Conservation (phyloP, 2,113 vertebrate species). For the Notechis scutatus region DNA sequence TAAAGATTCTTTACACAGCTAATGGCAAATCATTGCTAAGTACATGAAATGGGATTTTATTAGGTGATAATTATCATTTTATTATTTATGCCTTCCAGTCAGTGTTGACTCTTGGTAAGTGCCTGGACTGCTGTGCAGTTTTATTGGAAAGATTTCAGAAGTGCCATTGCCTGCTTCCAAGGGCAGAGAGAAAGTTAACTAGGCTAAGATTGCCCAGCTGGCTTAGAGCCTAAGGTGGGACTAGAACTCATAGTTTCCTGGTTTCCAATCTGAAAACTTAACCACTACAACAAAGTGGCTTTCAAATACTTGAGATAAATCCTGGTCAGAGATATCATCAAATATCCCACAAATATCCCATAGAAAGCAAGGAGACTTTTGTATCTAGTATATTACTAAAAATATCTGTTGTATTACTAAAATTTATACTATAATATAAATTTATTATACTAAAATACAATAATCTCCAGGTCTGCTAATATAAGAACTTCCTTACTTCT, state of each 20-base stretch:
- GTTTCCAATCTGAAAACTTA: background rate
- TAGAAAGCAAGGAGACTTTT: constrained; percentile 15
- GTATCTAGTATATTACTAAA: background rate
- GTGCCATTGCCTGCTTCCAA: background rate
- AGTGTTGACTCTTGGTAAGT: background rate
- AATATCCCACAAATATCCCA: background rate
- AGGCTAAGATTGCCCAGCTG: background rate
- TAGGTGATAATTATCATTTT: constrained; percentile 3
- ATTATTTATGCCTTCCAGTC: background rate
- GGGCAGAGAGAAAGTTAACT: background rate
- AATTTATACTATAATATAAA: background rate
- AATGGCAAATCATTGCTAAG: constrained; percentile 1
- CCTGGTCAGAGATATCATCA: background rate
- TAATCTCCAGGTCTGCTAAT: background rate
- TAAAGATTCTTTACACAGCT: constrained; percentile 30
- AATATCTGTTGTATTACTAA: background rate
- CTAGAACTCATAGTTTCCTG: background rate
- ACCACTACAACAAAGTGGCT: background rate
- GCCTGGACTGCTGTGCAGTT: background rate
- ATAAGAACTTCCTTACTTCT: background rate
- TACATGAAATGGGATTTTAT: constrained; percentile 29
- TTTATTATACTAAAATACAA: background rate
- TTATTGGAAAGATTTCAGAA: background rate
- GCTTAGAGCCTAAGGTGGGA: background rate
- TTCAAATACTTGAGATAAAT: constrained; percentile 8